Evolutionary conservation across 2,888 invertebrate species (phyloP).

Genomic region (Andrena dorsata): DNA sequence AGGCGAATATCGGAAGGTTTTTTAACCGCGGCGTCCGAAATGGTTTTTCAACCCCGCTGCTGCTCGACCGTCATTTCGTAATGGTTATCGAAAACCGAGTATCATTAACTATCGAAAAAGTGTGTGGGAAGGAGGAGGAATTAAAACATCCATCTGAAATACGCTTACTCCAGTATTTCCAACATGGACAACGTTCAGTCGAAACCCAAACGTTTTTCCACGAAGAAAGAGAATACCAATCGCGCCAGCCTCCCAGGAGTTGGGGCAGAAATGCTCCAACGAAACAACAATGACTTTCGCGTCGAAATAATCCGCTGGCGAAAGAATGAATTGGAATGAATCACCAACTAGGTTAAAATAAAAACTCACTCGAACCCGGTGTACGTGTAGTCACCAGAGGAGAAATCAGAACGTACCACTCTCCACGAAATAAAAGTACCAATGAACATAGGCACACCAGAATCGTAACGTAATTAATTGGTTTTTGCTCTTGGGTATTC

Average conservation of each 20-base stretch:
- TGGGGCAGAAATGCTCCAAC: not conserved
- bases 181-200: not conserved
- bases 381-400: not conserved
- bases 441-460: too few relatives aligned
- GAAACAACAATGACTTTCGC: not conserved
- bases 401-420: not conserved
- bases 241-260: not conserved
- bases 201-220: not conserved
- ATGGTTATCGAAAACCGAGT: slow-evolving; percentile 42
- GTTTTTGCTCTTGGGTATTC: too few relatives aligned
- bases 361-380: not conserved
- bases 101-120: slow-evolving; percentile 12
- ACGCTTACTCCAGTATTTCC: not conserved
- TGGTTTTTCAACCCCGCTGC: slow-evolving; percentile 28
- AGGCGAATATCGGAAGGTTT: slow-evolving; percentile 46
- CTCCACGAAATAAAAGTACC: not conserved
- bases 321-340: slow-evolving; percentile 5
- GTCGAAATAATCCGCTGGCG: not conserved
- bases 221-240: not conserved
- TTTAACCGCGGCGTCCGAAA: slow-evolving; percentile 28
- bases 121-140: not conserved
- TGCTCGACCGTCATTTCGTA: slow-evolving; percentile 48
- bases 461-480: too few relatives aligned
- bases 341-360: slow-evolving; percentile 8
- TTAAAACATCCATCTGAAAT: not conserved